Percentiles rank a stretch among this genome's conserved stretches.
Evolutionary conservation across 2,113 vertebrate species (phyloP).

Genomic region (Sturnira hondurensis): DNA sequence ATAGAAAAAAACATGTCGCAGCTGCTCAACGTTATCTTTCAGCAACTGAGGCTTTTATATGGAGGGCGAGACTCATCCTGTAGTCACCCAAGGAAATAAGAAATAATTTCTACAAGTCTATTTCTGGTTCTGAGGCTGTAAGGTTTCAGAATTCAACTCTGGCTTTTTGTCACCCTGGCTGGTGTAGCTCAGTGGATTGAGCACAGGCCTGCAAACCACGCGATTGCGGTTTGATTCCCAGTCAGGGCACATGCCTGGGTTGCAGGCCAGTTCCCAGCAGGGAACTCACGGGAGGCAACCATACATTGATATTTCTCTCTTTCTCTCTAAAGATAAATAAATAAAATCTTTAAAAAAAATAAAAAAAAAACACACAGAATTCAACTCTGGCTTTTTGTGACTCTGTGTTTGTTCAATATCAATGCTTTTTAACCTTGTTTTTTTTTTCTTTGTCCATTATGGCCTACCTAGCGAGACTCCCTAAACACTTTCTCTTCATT

Average conservation of each 20-base stretch:
- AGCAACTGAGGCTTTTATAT: background rate
- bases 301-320: too few species aligned
- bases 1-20: background rate
- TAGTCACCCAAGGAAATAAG: background rate
- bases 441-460: background rate
- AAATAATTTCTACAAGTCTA: background rate
- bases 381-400: background rate
- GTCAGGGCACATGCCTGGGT: too few species aligned
- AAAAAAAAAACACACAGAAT: too few species aligned
- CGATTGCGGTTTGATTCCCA: too few species aligned
- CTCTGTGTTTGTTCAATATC: background rate
- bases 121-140: background rate
- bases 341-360: too few species aligned
- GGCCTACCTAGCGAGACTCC: background rate
- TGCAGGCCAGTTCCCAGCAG: too few species aligned
- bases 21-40: background rate
- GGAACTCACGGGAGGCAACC: too few species aligned
- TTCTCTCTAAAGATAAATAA: too few species aligned
- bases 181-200: too few species aligned
- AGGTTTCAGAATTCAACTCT: conserved; percentile 9
- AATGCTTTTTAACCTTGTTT: background rate
- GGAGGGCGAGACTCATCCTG: background rate
- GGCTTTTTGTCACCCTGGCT: background rate
- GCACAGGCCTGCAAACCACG: too few species aligned
- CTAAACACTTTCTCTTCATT: background rate